phyloP scores from a whole-genome alignment of 2,113 vertebrate genomes.

The Heterocephalus glaber region DNA sequence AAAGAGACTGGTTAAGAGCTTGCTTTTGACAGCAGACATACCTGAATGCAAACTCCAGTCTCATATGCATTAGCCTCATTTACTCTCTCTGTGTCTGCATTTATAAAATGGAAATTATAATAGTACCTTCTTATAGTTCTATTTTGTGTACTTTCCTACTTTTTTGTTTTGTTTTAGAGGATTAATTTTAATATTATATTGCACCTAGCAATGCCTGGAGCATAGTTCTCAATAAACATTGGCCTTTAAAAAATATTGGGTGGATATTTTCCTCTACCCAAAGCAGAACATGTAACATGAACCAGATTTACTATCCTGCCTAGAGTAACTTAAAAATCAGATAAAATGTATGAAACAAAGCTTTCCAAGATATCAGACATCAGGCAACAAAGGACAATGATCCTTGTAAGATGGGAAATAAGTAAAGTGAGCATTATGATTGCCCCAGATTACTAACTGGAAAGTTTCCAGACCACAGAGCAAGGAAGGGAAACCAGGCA shows the following conservation, averaged over 20 bases:
- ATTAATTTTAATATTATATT: background rate
- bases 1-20: background rate
- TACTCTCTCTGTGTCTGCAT: background rate
- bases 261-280: background rate
- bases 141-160: background rate
- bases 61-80: background rate
- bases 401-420: background rate
- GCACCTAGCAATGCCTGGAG: background rate
- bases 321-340: conserved; percentile 32
- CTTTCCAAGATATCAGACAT: background rate
- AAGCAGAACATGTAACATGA: background rate
- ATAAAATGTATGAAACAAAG: conserved; percentile 8
- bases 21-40: background rate
- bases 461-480: background rate
- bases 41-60: background rate
- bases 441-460: background rate
- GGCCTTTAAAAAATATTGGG: background rate
- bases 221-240: background rate
- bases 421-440: background rate
- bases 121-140: background rate
- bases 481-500: background rate
- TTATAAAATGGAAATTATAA: background rate
- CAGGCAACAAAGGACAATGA: background rate
- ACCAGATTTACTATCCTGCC: background rate
- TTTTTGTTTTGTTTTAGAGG: conserved; percentile 7